phyloP scores from a whole-genome alignment of 1,140 invertebrate genomes.

The Bombus sylvicola region DNA sequence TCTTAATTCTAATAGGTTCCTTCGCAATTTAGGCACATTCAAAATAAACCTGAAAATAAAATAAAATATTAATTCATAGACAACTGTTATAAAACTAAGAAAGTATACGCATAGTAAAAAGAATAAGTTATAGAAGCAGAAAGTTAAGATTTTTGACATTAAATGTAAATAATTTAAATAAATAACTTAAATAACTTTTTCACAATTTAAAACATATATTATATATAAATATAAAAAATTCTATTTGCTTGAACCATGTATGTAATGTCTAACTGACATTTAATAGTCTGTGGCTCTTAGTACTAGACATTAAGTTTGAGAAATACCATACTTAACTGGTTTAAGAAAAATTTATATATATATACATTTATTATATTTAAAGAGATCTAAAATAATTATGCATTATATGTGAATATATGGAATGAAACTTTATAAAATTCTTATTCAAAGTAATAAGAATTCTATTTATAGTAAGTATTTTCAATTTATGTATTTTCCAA shows the following conservation, averaged over 20 bases:
- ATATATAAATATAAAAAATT: background rate
- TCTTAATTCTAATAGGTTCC: constrained; percentile 82
- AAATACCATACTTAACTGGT: constrained; percentile 82
- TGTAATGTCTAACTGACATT: constrained; percentile 87
- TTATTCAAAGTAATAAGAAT: background rate
- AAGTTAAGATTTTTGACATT: background rate
- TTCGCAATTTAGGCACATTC: constrained; percentile 84
- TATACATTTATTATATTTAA: background rate
- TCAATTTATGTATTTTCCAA: background rate
- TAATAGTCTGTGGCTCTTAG: constrained; percentile 85
- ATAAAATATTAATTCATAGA: constrained; percentile 37
- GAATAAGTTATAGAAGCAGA: background rate
- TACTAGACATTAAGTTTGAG: constrained; percentile 83
- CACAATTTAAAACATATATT: too few relatives aligned
- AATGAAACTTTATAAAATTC: background rate
- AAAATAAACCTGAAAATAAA: constrained; percentile 83
- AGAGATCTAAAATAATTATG: too few relatives aligned
- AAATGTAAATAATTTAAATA: background rate
- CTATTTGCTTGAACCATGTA: constrained; percentile 84
- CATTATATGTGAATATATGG: background rate
- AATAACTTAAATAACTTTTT: too few relatives aligned
- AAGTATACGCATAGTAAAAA: background rate
- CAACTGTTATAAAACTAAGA: background rate
- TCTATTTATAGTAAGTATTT: background rate
- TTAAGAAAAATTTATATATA: constrained; percentile 81